Evolutionary conservation across 2,797 vertebrate species (phyloP).

Genomic region (Hoplostethus atlanticus): DNA sequence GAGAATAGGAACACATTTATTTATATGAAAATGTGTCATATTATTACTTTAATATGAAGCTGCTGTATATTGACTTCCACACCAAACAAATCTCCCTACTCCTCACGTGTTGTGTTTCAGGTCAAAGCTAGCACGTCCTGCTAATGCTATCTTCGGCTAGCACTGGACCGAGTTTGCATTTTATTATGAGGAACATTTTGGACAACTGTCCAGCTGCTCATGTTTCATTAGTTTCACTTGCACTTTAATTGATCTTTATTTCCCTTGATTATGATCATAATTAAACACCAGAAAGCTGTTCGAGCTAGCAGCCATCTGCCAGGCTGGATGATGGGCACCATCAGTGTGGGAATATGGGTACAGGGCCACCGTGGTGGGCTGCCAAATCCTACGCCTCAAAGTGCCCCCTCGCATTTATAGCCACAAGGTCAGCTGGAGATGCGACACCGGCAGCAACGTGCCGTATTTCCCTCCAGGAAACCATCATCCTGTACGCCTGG

Average conservation of each 20-base stretch:
- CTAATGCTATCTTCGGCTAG: constrained; percentile 51
- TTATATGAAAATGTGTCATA: constrained; percentile 14
- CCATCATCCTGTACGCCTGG: not conserved
- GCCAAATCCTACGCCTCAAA: constrained; percentile 54
- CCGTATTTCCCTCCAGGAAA: not conserved
- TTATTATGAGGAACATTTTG: constrained; percentile 75
- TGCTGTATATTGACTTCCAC: constrained; percentile 17
- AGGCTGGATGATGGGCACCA: constrained; percentile 76
- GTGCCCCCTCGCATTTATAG: constrained; percentile 34
- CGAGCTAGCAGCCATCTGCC: constrained; percentile 83
- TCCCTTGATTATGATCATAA: constrained; percentile 86
- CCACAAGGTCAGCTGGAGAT: constrained; percentile 46
- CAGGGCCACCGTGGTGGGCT: constrained; percentile 58
- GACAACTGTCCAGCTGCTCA: constrained; percentile 80
- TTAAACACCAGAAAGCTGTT: constrained; percentile 88
- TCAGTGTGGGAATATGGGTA: constrained; percentile 71
- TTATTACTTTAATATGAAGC: constrained; percentile 17
- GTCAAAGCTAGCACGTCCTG: constrained; percentile 38
- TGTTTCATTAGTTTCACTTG: constrained; percentile 86
- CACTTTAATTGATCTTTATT: constrained; percentile 88
- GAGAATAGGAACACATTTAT: too few species aligned
- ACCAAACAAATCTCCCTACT: constrained; percentile 22
- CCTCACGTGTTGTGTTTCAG: constrained; percentile 23
- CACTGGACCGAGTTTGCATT: constrained; percentile 46
- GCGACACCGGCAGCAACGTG: not conserved